phyloP scores from a whole-genome alignment of 2,113 vertebrate species.

The Aldabrachelys gigantea region DNA sequence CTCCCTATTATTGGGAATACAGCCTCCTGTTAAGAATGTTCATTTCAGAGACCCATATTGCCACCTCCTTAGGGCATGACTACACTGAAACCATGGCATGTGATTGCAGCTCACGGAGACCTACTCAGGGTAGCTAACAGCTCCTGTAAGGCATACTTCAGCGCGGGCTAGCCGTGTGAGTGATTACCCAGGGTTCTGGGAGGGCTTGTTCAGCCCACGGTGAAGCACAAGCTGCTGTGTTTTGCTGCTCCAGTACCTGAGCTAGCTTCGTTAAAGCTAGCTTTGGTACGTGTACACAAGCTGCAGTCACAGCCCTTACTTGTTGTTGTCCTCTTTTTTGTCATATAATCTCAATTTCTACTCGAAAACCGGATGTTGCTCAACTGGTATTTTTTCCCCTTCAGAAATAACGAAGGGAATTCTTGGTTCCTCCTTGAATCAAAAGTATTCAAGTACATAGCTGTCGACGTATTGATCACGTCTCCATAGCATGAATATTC shows the following conservation, averaged over 20 bases:
- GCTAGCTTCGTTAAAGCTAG: background rate
- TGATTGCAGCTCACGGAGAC: background rate
- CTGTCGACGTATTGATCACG: background rate
- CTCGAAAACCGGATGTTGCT: background rate
- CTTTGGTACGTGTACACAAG: background rate
- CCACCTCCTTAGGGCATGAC: background rate
- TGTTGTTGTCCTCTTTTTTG: background rate
- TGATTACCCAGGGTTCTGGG: background rate
- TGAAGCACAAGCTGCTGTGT: background rate
- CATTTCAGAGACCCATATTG: background rate
- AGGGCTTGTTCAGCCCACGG: background rate
- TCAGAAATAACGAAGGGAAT: background rate
- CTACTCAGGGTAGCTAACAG: background rate
- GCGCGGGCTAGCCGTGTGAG: background rate
- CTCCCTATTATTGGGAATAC: background rate
- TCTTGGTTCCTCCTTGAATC: background rate
- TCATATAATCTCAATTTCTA: background rate
- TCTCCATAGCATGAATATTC: background rate
- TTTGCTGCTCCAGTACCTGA: background rate
- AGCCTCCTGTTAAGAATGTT: background rate
- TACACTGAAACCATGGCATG: background rate
- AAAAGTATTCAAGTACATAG: background rate
- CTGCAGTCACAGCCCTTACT: background rate
- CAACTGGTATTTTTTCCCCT: background rate
- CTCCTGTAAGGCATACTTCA: background rate